phyloP scores from a whole-genome alignment of 2,797 vertebrate species.

The Labroides dimidiatus region DNA sequence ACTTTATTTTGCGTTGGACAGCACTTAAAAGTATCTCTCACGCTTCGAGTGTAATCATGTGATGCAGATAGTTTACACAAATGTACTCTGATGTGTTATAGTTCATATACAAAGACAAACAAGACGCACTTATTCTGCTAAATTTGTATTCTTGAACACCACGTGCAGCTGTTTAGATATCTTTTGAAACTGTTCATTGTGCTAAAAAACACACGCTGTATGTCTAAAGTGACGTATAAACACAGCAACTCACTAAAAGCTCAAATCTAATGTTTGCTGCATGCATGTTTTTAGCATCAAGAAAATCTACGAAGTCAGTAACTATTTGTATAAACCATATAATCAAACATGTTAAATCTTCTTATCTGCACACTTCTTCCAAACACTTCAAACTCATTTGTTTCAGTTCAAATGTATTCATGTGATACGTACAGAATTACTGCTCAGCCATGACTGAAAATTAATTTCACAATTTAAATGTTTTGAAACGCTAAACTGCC shows the following conservation, averaged over 20 bases:
- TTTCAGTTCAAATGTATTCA: conserved; percentile 24
- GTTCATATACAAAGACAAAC: conserved; percentile 21
- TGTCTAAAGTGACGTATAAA: conserved; percentile 5
- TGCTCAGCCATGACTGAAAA: conserved; percentile 1
- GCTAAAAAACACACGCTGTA: conserved; percentile 11
- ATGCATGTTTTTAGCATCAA: conserved; percentile 27
- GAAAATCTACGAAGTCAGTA: conserved; percentile 10
- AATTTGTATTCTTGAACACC: conserved; percentile 25
- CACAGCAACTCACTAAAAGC: conserved; percentile 4
- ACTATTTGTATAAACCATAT: conserved; percentile 8
- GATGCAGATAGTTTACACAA: conserved; percentile 7
- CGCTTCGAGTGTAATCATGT: conserved; percentile 17
- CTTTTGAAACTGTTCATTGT: conserved; percentile 9
- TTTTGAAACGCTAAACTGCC: conserved; percentile 19
- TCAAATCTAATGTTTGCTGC: conserved; percentile 4
- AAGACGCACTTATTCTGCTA: conserved; percentile 27
- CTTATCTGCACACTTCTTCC: conserved; percentile 37
- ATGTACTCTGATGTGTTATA: conserved; percentile 12
- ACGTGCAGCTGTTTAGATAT: conserved; percentile 22
- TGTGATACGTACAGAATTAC: neutral
- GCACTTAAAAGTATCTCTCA: conserved; percentile 11
- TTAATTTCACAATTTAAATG: neutral
- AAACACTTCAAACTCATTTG: conserved; percentile 14
- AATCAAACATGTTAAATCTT: conserved; percentile 8
- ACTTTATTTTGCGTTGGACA: neutral